Evolutionary conservation across 2,888 invertebrate genomes (phyloP).

Genomic region (Antheraea yamamai): DNA sequence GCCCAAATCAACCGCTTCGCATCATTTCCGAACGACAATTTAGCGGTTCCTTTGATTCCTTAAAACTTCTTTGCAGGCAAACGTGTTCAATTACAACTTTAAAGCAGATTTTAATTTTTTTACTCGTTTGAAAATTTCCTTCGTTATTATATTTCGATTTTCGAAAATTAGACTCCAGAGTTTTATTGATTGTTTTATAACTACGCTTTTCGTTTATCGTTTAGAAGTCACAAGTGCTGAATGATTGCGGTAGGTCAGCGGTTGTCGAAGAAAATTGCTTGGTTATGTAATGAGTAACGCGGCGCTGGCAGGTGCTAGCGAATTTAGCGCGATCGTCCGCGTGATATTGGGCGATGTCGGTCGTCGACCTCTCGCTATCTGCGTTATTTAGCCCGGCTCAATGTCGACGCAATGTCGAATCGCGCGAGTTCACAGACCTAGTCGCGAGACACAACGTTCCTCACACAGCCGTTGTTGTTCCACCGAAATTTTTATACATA

Average conservation of each 20-base stretch:
- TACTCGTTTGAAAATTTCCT: neutral
- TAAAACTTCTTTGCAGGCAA: conserved; percentile 28
- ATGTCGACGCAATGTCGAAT: conserved; percentile 79
- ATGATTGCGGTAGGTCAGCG: conserved; percentile 53
- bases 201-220: neutral
- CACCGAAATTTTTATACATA: conserved; percentile 61
- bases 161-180: neutral
- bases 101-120: neutral
- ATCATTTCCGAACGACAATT: conserved; percentile 66
- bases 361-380: conserved; percentile 78
- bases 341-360: conserved; percentile 78
- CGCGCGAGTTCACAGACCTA: conserved; percentile 75
- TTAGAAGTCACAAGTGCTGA: neutral
- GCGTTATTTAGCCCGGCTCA: conserved; percentile 77
- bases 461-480: conserved; percentile 57
- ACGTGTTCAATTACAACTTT: neutral
- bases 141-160: neutral
- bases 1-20: conserved; percentile 46
- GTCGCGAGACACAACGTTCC: conserved; percentile 61
- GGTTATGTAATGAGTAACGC: conserved; percentile 58
- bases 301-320: conserved; percentile 62
- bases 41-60: conserved; percentile 45
- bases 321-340: conserved; percentile 66
- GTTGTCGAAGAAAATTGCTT: conserved; percentile 25
- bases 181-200: neutral